These are phyloP conservation scores for Melopsittacus undulatus DNA, from an alignment of 2,797 vertebrate species.

Conservation along the genomic window DNA sequence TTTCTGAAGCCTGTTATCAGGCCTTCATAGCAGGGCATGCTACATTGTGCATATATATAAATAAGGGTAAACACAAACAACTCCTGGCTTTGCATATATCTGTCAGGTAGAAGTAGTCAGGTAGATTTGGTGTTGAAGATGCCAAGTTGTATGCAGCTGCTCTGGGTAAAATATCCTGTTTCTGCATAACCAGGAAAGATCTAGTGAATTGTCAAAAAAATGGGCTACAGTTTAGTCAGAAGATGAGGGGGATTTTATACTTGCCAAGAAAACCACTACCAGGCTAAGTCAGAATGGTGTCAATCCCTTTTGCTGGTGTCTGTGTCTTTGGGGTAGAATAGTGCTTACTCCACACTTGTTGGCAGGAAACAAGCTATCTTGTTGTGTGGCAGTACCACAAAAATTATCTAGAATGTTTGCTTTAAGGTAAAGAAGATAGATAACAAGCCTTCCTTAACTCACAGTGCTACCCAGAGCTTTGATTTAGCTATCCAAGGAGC, in stretches of 20 bases:
- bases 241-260: background rate
- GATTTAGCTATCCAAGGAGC: background rate
- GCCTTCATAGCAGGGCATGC: background rate
- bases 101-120: background rate
- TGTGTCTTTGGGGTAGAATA: background rate
- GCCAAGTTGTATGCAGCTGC: background rate
- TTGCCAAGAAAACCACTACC: background rate
- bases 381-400: background rate
- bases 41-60: background rate
- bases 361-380: background rate
- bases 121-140: background rate
- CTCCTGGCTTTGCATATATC: background rate
- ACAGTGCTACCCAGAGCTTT: background rate
- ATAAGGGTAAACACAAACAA: background rate
- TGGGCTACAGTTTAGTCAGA: background rate
- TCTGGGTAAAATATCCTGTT: background rate
- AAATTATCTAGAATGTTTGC: background rate
- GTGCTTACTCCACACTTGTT: background rate
- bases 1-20: background rate
- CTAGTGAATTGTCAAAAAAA: background rate
- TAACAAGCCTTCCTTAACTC: background rate
- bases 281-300: background rate
- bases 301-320: background rate
- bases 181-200: background rate
- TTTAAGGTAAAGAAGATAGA: background rate